Evolutionary conservation across 2,113 vertebrate species (phyloP).

Genomic region (Myotis davidii): DNA sequence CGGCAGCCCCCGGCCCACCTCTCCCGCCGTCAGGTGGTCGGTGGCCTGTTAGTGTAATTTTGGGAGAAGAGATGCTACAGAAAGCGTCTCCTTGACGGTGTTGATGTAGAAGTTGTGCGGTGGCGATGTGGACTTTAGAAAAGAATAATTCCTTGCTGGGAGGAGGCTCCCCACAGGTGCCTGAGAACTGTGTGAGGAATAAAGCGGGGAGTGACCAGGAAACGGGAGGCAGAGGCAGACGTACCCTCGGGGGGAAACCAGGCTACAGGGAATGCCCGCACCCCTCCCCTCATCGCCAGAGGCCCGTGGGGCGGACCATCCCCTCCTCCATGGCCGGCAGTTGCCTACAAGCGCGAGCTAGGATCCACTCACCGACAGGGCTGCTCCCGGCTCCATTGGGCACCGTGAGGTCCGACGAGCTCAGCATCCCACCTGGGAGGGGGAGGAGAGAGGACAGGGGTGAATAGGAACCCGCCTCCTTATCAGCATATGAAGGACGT

Average conservation of each 20-base stretch:
- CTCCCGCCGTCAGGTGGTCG: background rate
- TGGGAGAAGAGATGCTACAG: background rate
- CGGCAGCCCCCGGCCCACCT: background rate
- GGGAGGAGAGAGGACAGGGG: conserved; percentile 12
- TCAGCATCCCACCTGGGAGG: conserved; percentile 91
- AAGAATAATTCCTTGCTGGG: background rate
- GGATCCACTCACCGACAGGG: conserved; percentile 90
- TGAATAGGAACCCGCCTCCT: too few species aligned
- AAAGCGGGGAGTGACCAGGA: background rate
- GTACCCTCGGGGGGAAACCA: background rate
- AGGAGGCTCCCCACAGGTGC: background rate
- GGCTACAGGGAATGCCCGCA: background rate
- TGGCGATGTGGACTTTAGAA: background rate
- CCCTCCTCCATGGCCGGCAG: background rate
- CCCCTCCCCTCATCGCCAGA: background rate
- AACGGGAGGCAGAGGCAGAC: background rate
- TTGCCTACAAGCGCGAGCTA: background rate
- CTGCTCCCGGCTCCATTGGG: conserved; percentile 93
- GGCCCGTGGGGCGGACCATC: background rate
- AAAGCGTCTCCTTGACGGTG: background rate
- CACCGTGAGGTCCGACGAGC: conserved; percentile 91
- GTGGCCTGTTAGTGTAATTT: background rate
- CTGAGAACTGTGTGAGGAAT: background rate
- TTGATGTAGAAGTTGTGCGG: background rate
- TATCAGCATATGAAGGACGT: too few species aligned